These are phyloP conservation scores for rat (Rattus norvegicus) DNA, from an alignment of 2,113 vertebrate genomes.

Conservation along the genomic window GRCr8 NC_086026.1:87622001-87622500, in stretches of 20 bases:
- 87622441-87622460: slow-evolving; percentile 39
- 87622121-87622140: slow-evolving; percentile 55
- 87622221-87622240: background rate
- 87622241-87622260: background rate
- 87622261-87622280: background rate
- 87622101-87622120: slow-evolving; percentile 42
- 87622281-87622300: background rate
- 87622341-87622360: fast-evolving
- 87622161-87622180: background rate
- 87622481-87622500: slow-evolving; percentile 2
- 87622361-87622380: background rate
- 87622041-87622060: slow-evolving; percentile 20
- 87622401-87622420: background rate
- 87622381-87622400: background rate
- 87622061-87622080: slow-evolving; percentile 59
- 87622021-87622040: background rate
- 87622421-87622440: background rate
- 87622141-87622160: slow-evolving; percentile 64
- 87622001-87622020: background rate
- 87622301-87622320: background rate
- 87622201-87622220: slow-evolving; percentile 49
- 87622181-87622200: background rate
- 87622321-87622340: background rate
- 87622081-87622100: slow-evolving; percentile 44
- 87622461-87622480: background rate